phyloP scores from a whole-genome alignment of 2,888 invertebrate genomes.

The Lasiommata megera region DNA sequence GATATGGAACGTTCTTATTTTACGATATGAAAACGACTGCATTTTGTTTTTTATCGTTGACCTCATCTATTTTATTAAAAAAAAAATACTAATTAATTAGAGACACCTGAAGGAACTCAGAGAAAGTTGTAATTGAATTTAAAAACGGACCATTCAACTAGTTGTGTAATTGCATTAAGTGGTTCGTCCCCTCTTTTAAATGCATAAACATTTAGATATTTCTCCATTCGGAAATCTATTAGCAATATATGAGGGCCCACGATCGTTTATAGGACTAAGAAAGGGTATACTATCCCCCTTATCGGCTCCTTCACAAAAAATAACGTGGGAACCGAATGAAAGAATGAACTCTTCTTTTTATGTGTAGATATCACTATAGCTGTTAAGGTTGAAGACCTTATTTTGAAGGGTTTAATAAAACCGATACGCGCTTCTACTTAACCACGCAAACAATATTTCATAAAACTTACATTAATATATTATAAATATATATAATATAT shows the following conservation, averaged over 20 bases:
- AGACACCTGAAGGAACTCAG: conserved; percentile 30
- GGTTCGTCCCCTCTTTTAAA: conserved; percentile 54
- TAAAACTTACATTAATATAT: too few species aligned
- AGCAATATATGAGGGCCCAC: conserved; percentile 75
- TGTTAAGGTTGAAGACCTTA: conserved; percentile 58
- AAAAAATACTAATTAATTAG: conserved; percentile 26
- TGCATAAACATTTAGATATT: conserved; percentile 58
- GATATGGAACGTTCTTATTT: conserved; percentile 20
- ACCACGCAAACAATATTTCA: conserved; percentile 9
- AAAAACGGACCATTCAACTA: conserved; percentile 35
- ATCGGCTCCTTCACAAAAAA: conserved; percentile 74
- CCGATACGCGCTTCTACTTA: conserved; percentile 30
- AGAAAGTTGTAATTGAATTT: conserved; percentile 37
- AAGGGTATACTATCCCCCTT: conserved; percentile 78
- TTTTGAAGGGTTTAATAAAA: conserved; percentile 51
- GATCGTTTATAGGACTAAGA: conserved; percentile 68
- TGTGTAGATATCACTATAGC: conserved; percentile 51
- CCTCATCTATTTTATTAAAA: conserved; percentile 25
- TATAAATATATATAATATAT: too few species aligned
- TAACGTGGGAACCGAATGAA: conserved; percentile 75
- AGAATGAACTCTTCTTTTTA: conserved; percentile 70
- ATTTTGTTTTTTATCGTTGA: conserved; percentile 25
- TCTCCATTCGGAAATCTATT: conserved; percentile 71
- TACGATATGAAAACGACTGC: conserved; percentile 23
- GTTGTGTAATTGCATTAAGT: conserved; percentile 45